A percentile compares a stretch with the other conserved stretches of the same genome.
Conservation (phyloP, 2,113 vertebrate species). For the Oryzias celebensis region DNA sequence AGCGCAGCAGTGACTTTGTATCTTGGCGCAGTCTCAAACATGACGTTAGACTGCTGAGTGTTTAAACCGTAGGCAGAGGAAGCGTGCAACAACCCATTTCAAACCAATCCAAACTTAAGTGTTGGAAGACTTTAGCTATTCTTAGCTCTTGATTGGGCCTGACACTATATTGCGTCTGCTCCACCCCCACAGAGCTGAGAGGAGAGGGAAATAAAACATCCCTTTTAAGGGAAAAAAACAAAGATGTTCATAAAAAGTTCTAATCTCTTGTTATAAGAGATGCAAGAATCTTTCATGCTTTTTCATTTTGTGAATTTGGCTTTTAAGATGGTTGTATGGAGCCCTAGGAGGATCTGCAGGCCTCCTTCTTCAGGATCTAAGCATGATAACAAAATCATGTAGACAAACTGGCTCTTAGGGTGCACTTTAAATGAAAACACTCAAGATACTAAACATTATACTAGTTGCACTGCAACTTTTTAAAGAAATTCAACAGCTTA, state of each 20-base stretch:
- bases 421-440: constrained; percentile 28
- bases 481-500: too few species aligned
- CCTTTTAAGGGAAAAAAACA: constrained; percentile 60
- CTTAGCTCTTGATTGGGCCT: constrained; percentile 49
- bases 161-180: constrained; percentile 53
- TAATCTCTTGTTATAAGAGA: constrained; percentile 14
- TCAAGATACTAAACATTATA: too few species aligned
- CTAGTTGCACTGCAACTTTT: too few species aligned
- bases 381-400: constrained; percentile 10
- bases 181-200: constrained; percentile 38
- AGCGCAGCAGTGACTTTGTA: neutral
- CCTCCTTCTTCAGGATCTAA: constrained; percentile 6
- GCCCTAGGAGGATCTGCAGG: constrained; percentile 15
- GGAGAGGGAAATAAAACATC: constrained; percentile 57
- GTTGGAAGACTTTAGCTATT: constrained; percentile 48
- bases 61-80: constrained; percentile 8
- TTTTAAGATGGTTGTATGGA: constrained; percentile 16
- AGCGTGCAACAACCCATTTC: constrained; percentile 24
- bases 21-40: constrained; percentile 17
- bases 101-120: constrained; percentile 35
- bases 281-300: constrained; percentile 7
- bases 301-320: constrained; percentile 9
- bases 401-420: constrained; percentile 32
- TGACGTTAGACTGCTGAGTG: constrained; percentile 17
- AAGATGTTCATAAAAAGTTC: constrained; percentile 10